phyloP scores from a whole-genome alignment of 2,888 invertebrate genomes.

The Rhamnusium bicolor region DNA sequence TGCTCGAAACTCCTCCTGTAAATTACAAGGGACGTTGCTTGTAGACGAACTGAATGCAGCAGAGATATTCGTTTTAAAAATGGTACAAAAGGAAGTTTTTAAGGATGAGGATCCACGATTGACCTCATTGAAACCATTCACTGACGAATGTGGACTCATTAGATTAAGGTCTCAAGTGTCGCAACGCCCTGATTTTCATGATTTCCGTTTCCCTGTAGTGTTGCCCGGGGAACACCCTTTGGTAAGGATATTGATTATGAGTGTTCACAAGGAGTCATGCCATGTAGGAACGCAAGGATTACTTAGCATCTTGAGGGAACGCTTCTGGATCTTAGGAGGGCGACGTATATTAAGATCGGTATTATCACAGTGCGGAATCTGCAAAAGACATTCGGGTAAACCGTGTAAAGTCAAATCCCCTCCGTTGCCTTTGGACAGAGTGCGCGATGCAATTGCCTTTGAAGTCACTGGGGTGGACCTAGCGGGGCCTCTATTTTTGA shows the following conservation, averaged over 20 bases:
- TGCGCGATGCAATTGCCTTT: too few species aligned
- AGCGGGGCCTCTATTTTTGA: neutral
- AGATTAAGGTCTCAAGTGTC: neutral
- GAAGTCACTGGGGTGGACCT: too few species aligned
- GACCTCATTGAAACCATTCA: constrained; percentile 5
- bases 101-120: neutral
- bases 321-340: too few species aligned
- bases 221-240: constrained; percentile 9
- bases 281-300: too few species aligned
- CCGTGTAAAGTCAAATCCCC: neutral
- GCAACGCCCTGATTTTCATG: neutral
- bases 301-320: too few species aligned
- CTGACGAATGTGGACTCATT: constrained; percentile 5
- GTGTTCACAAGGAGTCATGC: neutral
- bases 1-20: neutral
- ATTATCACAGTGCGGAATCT: neutral
- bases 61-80: constrained; percentile 1
- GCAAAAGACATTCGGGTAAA: neutral
- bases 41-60: neutral
- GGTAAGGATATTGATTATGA: neutral
- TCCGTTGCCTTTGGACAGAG: too few species aligned
- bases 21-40: neutral
- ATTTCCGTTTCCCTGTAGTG: constrained; percentile 8
- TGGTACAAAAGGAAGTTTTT: neutral
- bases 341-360: too few species aligned